Base-by-base conservation (phyloP, 2,888 invertebrate genomes). In the Lacanobia oleracea region DNA sequence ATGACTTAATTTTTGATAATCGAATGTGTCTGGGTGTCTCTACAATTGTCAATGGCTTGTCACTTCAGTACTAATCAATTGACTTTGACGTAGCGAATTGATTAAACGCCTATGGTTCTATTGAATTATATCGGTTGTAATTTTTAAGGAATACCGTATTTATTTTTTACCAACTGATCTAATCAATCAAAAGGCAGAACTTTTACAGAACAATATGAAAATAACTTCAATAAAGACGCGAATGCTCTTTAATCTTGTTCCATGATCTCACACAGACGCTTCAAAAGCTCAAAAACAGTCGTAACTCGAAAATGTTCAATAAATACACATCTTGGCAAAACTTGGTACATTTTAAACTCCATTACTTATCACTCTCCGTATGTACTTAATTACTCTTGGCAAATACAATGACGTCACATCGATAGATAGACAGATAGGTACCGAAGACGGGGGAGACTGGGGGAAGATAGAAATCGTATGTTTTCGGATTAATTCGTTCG, bases 401-500 rank as follows among this genome's bases (percentile, higher is more conserved):
- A 94, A 94, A 94, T 91, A 95, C 93, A 94, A 94, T 93, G 89
- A 90, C 91, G 90, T 93, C 93, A 91, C 70, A 93, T 93, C 91
- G 89, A 91, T 91, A 90, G 86, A 89, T 89, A 89, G 90, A 88
- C 86, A 91, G 88, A 81, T 77, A 87, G 88, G 86, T 86, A 90
- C 91, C 88, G 84, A 88, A 90, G 91, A 91, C 91, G 89, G 92
- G 88, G 85, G 88, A 83, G 81, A 69, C 48, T 65, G 90, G 92
- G 93, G 93, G 95, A 93, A 94, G 94, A 94, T 94, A 94, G 91
- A 90, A 93, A 94, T 95, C 95, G 95, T 95, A 95, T 95, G 95
- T 95, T 96, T 96, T 95, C 94, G 94, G 94, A 95, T 95, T 95
- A 95, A 96, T 96, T 96, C 95, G 95, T 94, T 96, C 95, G 95